phyloP scores from a whole-genome alignment of 2,113 vertebrate species.

The Chaetura pelagica region DNA sequence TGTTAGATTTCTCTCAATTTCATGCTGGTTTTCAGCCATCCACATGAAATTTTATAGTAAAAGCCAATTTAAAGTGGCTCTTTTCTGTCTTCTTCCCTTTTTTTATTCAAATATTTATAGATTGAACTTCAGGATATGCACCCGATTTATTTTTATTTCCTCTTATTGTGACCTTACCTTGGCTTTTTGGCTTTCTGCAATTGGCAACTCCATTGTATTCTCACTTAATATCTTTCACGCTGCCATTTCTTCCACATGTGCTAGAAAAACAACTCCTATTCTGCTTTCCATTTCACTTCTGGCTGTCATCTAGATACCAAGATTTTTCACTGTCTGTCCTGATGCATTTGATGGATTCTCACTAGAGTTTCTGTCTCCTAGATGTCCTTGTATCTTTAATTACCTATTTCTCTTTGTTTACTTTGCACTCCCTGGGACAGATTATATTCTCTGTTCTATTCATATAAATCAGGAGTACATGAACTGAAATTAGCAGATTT shows the following conservation, averaged over 20 bases:
- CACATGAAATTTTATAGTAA: neutral
- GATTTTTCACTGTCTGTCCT: slow-evolving; percentile 28
- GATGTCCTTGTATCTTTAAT: slow-evolving; percentile 53
- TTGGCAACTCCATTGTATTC: neutral
- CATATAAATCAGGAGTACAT: neutral
- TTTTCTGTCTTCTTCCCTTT: neutral
- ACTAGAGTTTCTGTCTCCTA: neutral
- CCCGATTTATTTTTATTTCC: neutral
- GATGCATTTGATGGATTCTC: slow-evolving; percentile 31
- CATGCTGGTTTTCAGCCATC: neutral
- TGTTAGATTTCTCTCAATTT: neutral
- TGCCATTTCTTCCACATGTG: neutral
- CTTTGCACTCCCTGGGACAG: neutral
- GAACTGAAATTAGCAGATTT: slow-evolving; percentile 1
- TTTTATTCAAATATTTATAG: neutral
- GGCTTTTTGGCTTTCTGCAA: neutral
- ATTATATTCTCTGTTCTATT: neutral
- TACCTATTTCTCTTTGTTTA: slow-evolving; percentile 45
- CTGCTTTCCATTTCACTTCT: neutral
- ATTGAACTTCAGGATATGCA: neutral
- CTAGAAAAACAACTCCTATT: neutral
- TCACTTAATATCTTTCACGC: neutral
- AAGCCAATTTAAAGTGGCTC: neutral
- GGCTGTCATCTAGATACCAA: neutral
- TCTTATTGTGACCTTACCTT: neutral